Conservation (phyloP, 2,797 vertebrate species). For the Rhinella marina region DNA sequence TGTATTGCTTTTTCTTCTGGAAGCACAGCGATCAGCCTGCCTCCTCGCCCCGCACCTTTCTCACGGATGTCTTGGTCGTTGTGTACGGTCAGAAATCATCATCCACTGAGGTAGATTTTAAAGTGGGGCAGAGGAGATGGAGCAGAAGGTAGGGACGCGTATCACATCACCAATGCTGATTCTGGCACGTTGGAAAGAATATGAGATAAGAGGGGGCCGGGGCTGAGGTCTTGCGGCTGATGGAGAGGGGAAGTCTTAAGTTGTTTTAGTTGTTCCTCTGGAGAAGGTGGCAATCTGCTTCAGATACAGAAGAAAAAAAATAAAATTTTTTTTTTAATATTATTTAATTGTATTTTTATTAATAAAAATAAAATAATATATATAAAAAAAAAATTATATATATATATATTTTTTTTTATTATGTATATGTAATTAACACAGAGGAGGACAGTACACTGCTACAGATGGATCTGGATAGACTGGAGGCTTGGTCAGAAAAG, state of each 20-base stretch:
- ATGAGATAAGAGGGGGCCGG: slow-evolving; percentile 58
- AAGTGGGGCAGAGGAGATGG: background rate
- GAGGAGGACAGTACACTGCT: too few relatives aligned
- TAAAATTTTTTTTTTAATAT: too few relatives aligned
- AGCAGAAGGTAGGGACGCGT: background rate
- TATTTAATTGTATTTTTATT: too few relatives aligned
- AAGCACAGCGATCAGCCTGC: background rate
- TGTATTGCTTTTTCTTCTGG: background rate
- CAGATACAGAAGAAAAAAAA: background rate
- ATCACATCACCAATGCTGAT: slow-evolving; percentile 66
- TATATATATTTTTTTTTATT: too few relatives aligned
- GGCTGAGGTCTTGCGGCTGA: slow-evolving; percentile 64
- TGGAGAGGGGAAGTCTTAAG: slow-evolving; percentile 63
- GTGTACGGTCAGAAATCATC: background rate
- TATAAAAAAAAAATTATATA: too few relatives aligned
- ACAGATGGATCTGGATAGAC: too few relatives aligned
- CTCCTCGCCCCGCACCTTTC: background rate
- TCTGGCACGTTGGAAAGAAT: slow-evolving; percentile 61
- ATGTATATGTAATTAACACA: too few relatives aligned
- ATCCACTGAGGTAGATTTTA: slow-evolving; percentile 54
- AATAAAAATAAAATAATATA: too few relatives aligned
- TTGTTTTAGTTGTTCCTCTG: slow-evolving; percentile 61
- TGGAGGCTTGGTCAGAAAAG: too few relatives aligned
- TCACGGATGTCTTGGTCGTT: slow-evolving; percentile 13
- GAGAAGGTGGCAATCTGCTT: slow-evolving; percentile 61